A percentile compares a stretch with the other conserved stretches of the same genome.
Evolutionary conservation across 2,797 vertebrate species (phyloP).

Genomic region (Xerus rutilus): DNA sequence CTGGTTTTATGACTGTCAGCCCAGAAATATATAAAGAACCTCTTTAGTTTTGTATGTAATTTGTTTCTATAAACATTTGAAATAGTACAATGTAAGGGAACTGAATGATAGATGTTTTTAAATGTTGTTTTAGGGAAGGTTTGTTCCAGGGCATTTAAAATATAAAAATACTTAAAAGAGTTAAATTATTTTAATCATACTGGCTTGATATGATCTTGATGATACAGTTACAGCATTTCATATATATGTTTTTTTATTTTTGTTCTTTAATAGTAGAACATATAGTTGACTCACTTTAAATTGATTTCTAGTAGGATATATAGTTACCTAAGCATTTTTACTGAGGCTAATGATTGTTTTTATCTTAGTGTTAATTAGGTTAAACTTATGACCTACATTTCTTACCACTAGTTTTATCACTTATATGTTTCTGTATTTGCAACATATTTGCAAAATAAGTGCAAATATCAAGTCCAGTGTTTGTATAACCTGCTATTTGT

Average conservation of each 20-base stretch:
- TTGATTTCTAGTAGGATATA: not conserved
- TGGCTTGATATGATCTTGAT: not conserved
- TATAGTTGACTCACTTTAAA: slow-evolving; percentile 4
- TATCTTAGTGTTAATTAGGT: slow-evolving; percentile 24
- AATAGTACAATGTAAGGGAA: slow-evolving; percentile 28
- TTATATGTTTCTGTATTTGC: slow-evolving; percentile 58
- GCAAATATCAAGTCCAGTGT: slow-evolving; percentile 34
- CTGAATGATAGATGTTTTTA: slow-evolving; percentile 13
- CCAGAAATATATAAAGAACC: not conserved
- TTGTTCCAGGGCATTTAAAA: slow-evolving; percentile 24
- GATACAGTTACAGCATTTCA: not conserved
- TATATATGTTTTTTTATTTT: not conserved
- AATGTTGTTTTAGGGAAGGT: slow-evolving; percentile 15
- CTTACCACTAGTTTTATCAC: slow-evolving; percentile 45
- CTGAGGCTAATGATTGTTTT: slow-evolving; percentile 43
- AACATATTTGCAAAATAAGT: slow-evolving; percentile 57
- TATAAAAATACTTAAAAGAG: not conserved
- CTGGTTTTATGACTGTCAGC: not conserved
- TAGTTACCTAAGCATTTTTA: slow-evolving; percentile 6
- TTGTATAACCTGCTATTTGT: not conserved
- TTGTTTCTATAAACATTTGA: slow-evolving; percentile 3
- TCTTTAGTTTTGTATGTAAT: slow-evolving; percentile 1
- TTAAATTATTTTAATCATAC: slow-evolving; percentile 29
- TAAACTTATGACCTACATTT: slow-evolving; percentile 32
- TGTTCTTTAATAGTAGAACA: slow-evolving; percentile 6